Conservation (phyloP, 1,140 invertebrate genomes). For the Drosophila insularis region DNA sequence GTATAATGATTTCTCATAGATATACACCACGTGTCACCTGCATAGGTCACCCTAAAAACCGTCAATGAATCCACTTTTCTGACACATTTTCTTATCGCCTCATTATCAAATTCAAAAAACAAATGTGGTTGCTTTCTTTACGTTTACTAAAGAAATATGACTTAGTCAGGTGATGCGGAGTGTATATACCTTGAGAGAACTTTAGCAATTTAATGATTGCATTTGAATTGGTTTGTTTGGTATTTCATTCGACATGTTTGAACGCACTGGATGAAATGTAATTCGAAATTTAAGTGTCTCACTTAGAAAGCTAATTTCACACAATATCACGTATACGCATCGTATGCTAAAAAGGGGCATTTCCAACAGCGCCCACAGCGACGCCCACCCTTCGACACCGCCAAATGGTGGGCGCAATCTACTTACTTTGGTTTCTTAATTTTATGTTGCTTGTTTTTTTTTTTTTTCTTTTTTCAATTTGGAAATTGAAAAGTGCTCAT, state of each 20-base stretch:
- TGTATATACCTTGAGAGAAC: no score
- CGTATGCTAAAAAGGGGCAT: slow-evolving; percentile 34
- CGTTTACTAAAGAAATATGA: no score
- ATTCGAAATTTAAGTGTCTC: slow-evolving; percentile 51
- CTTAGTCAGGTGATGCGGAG: no score
- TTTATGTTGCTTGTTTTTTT: neutral
- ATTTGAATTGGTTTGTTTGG: neutral
- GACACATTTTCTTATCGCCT: no score
- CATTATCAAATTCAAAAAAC: no score
- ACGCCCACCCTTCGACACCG: slow-evolving; percentile 24
- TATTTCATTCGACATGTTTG: neutral
- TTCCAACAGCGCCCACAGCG: slow-evolving; percentile 27
- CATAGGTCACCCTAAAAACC: no score
- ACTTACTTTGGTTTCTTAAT: slow-evolving; percentile 34
- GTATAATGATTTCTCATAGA: no score
- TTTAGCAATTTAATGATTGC: no score
- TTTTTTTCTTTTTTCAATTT: slow-evolving; percentile 17
- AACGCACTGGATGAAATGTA: neutral
- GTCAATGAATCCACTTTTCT: no score
- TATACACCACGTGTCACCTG: no score
- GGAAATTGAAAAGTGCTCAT: slow-evolving; percentile 69
- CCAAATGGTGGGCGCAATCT: neutral
- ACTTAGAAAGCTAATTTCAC: slow-evolving; percentile 59
- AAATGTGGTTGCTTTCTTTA: no score
- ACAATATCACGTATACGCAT: slow-evolving; percentile 70